Evolutionary conservation across 2,888 invertebrate species (phyloP).

Genomic region (Mayetiola destructor): DNA sequence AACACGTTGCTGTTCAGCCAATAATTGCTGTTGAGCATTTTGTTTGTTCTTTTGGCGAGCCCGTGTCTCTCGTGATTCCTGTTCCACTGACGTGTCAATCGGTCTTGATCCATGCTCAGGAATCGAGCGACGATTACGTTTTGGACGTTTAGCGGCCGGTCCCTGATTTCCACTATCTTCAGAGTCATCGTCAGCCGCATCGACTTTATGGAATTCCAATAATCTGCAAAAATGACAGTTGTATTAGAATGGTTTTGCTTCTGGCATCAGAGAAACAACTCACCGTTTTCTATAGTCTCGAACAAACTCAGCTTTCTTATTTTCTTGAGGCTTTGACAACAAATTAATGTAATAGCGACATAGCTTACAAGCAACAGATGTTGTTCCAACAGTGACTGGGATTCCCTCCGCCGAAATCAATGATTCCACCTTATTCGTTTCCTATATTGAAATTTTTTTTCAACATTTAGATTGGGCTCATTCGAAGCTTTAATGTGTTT

Average conservation of each 20-base stretch:
- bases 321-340: constrained; percentile 46
- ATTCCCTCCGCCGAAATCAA: constrained; percentile 46
- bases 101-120: constrained; percentile 21
- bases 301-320: constrained; percentile 33
- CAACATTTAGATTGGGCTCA: neutral
- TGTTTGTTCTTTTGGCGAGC: constrained; percentile 14
- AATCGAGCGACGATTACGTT: constrained; percentile 35
- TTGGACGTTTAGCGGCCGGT: constrained; percentile 27
- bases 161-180: constrained; percentile 25
- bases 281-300: constrained; percentile 49
- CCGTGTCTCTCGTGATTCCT: constrained; percentile 14
- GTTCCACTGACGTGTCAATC: constrained; percentile 11
- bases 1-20: constrained; percentile 14
- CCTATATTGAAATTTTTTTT: constrained; percentile 29
- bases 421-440: constrained; percentile 41
- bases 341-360: constrained; percentile 66
- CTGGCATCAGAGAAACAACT: constrained; percentile 19
- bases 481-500: neutral
- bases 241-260: neutral
- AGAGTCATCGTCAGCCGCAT: constrained; percentile 33
- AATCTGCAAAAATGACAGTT: constrained; percentile 27
- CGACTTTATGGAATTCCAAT: constrained; percentile 59
- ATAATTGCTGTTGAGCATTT: constrained; percentile 1
- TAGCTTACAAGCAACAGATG: constrained; percentile 65
- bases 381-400: constrained; percentile 49